Conservation (phyloP, 2,888 invertebrate species). For the Drosophila pseudotalamancana region DNA sequence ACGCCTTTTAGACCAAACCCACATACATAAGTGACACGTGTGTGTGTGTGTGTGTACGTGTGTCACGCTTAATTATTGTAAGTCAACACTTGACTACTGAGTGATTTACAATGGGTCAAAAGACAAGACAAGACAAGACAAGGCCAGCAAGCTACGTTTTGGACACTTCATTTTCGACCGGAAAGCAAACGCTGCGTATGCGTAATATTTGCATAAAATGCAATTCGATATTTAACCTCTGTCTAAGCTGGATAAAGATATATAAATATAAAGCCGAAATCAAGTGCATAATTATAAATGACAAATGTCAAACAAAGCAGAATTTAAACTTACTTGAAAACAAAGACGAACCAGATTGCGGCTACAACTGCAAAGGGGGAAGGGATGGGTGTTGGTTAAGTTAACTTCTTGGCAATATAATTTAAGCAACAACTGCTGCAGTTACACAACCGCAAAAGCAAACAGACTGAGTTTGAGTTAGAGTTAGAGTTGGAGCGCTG, state of each 20-base stretch:
- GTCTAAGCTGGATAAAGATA: too few relatives aligned
- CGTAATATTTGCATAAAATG: conserved; percentile 26
- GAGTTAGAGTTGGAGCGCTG: background rate
- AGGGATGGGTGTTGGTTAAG: conserved; percentile 8
- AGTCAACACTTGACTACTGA: conserved; percentile 64
- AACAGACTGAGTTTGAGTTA: conserved; percentile 20
- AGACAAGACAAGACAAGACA: conserved; percentile 42
- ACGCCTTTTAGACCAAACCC: conserved; percentile 47
- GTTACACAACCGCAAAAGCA: conserved; percentile 50
- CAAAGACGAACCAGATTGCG: conserved; percentile 45
- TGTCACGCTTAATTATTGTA: conserved; percentile 61
- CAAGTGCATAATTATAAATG: conserved; percentile 57
- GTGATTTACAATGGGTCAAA: conserved; percentile 59
- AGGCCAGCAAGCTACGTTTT: conserved; percentile 47
- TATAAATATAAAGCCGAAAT: too few relatives aligned
- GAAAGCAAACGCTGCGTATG: conserved; percentile 37
- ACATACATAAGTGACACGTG: conserved; percentile 32
- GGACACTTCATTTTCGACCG: conserved; percentile 10
- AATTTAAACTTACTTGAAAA: conserved; percentile 38
- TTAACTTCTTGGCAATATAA: conserved; percentile 64
- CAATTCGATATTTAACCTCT: conserved; percentile 2
- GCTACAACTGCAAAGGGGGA: conserved; percentile 23
- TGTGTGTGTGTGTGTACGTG: conserved; percentile 8
- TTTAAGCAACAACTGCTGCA: conserved; percentile 20
- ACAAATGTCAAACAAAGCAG: conserved; percentile 41